Base-by-base conservation (phyloP, 2,113 vertebrate species). In the Notothenia coriiceps region DNA sequence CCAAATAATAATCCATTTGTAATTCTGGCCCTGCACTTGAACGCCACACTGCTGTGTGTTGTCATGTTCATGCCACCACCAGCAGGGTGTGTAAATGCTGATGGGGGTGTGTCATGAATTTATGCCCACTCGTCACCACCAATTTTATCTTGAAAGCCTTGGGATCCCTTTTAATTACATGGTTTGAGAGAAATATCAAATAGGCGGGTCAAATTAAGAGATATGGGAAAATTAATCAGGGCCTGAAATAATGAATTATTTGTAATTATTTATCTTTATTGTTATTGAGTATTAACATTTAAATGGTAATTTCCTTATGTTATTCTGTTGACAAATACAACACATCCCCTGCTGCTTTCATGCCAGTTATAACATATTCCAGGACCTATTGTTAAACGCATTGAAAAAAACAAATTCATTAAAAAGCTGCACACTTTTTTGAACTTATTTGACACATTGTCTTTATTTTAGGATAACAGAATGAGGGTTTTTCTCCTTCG, bases 361-460 rank as follows among this genome's bases (percentile, higher is more conserved):
- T 64, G 20, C 14, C 49, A 63, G 2, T 46, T 18, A 33, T 14
- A n/a, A 13, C 25, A 46, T 1, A n/a, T 65, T 47, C 33, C 43
- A 65, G 17, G 22, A 13, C 40, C 33, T 10, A 20, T 47, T 70
- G 18, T 22, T 51, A 50, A 4, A 40, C 6, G 5, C 35, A 7
- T 40, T 40, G 7, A 40, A 40, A 40, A 6, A 35, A 5, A 40
- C 7, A 8, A 40, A 40, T 40, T 6, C 0, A 40, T 40, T 40
- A 40, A 40, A 40, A 40, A 40, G 35, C 35, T 40, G 35, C 2
- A 29, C 12, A 4, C 29, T 29, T 29, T 29, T 29, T 29, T 3
- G 29, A 60, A 54, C 47, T 54, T 49, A 62, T 74, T 54, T 78
- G 49, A 49, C 59, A 20, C 11, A 77, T 79, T 47, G 60, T 33